Conservation (phyloP, 2,113 vertebrate species). For the Tetrax tetrax region DNA sequence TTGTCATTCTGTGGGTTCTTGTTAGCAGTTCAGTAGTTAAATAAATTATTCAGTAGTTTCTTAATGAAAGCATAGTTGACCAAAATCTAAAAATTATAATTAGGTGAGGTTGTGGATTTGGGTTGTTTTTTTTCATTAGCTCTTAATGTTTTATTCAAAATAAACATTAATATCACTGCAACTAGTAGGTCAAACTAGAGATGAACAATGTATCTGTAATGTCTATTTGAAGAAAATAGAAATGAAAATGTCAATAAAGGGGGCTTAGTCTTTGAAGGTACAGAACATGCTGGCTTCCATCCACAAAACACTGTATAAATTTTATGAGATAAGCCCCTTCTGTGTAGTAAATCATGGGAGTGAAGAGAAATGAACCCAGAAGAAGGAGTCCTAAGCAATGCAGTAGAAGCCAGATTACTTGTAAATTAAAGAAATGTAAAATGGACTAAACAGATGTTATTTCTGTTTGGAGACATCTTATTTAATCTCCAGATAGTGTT, state of each 20-base stretch:
- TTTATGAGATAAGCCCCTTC: slow-evolving; percentile 26
- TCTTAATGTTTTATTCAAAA: background rate
- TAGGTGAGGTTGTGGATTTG: background rate
- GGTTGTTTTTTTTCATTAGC: background rate
- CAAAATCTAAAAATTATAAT: background rate
- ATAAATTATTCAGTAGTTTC: background rate
- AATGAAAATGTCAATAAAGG: background rate
- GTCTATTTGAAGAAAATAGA: background rate
- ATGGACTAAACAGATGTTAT: background rate
- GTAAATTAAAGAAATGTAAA: background rate
- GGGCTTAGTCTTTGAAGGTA: background rate
- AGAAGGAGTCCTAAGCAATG: background rate
- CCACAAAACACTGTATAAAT: background rate
- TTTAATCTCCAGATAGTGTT: background rate
- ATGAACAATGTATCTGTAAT: background rate
- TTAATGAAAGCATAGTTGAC: background rate
- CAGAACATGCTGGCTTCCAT: background rate
- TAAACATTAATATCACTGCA: background rate
- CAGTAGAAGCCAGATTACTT: background rate
- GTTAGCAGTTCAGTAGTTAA: background rate
- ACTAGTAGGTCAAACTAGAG: background rate
- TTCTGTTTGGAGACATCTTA: background rate
- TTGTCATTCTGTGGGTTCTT: background rate
- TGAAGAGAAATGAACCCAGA: background rate
- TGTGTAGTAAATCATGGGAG: background rate